Evolutionary conservation across 2,113 vertebrate genomes (phyloP).

Genomic region (Galeopterus variegatus): DNA sequence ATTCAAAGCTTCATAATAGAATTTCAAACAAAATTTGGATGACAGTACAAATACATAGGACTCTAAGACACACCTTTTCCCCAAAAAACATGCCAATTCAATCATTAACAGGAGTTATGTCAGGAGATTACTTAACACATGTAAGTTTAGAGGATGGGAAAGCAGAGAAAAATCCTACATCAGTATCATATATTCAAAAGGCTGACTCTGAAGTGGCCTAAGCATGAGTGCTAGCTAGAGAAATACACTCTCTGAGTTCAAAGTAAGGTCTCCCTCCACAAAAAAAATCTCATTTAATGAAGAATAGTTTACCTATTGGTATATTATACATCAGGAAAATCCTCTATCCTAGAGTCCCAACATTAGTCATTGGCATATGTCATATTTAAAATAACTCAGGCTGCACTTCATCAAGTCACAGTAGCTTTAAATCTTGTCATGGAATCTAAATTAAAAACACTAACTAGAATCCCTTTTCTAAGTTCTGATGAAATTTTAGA

Average conservation of each 20-base stretch:
- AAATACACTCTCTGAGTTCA: background rate
- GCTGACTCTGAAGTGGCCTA: background rate
- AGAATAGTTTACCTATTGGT: background rate
- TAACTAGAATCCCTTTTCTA: background rate
- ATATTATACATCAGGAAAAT: background rate
- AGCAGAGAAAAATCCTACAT: background rate
- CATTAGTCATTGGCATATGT: background rate
- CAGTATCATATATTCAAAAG: background rate
- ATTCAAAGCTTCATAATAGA: background rate
- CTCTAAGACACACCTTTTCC: background rate
- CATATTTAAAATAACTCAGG: background rate
- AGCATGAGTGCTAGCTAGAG: background rate
- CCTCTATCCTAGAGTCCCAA: background rate
- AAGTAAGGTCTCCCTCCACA: background rate
- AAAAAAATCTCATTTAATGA: background rate
- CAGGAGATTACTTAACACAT: background rate
- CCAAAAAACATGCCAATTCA: background rate
- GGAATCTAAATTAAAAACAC: constrained; percentile 29
- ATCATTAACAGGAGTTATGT: background rate
- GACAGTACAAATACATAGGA: background rate
- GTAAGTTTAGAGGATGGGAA: background rate
- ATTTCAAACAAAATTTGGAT: constrained; percentile 43
- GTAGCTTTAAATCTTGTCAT: background rate
- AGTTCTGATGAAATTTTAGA: background rate
- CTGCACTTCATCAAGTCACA: background rate